Base-by-base conservation (phyloP, 2,888 invertebrate species). In the Andrena haemorrhoa region DNA sequence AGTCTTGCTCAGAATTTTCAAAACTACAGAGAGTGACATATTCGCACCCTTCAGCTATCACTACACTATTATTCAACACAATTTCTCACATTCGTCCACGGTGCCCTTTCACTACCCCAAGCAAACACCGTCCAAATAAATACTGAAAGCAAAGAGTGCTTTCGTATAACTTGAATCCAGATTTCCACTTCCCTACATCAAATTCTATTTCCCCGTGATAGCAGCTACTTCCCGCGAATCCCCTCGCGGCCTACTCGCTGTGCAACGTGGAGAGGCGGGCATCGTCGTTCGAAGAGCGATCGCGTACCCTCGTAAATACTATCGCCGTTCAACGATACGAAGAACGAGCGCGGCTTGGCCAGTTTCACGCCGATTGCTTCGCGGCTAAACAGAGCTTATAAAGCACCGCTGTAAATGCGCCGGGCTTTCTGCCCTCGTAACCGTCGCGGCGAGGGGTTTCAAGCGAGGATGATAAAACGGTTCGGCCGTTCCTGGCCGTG, bases 401-500 rank as follows among this genome's bases (percentile, higher is more conserved):
- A 12, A 20, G 16, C 26, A 7, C 2, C 33, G n/a, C 35, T 51
- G 65, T 10, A 66, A 76, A 49, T 29, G 66, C 47, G 29, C 10
- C 31, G 16, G 33, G 71, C 41, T 72, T 77, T 63, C 31, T 35
- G n/a, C n/a, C 26, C 56, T 47, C 63, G 71, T 71, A 75, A 79
- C 64, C 71, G 75, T 66, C 20, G 41, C 56, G 8, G 41, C 49
- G 29, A 58, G 8, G 51, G 66, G 16, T 81, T 70, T 41, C 29
- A 63, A 41, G 31, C 41, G 47, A 23, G 73, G 58, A 66, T 51
- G 76, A 80, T 80, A 74, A 83, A 83, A 68, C 63, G 56, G 56
- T 70, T 60, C 53, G 41, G 23, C 23, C 65, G 61, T 47, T 56
- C 49, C 76, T 74, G 80, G 56, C 73, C 69, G 20, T 41, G 51